Evolutionary conservation across 2,888 invertebrate species (phyloP).

Genomic region (Prosapia bicincta): DNA sequence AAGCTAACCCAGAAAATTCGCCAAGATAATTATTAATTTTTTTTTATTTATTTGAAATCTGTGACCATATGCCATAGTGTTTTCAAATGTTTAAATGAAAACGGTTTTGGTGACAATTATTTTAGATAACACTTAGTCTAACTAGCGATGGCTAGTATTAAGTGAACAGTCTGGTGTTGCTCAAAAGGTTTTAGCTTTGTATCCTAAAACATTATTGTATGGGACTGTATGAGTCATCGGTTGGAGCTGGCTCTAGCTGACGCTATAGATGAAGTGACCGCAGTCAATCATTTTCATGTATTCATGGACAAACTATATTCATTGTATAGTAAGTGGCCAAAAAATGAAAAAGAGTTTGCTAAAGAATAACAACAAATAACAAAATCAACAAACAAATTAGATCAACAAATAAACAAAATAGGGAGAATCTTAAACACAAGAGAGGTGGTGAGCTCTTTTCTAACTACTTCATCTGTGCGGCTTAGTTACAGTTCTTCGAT

Average conservation of each 20-base stretch:
- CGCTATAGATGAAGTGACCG: neutral
- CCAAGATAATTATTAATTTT: neutral
- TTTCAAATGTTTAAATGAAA: neutral
- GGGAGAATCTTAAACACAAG: neutral
- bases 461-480: neutral
- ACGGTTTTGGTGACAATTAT: neutral
- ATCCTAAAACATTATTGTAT: neutral
- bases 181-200: neutral
- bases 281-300: neutral
- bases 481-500: neutral
- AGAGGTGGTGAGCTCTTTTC: neutral
- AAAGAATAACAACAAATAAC: too few relatives aligned
- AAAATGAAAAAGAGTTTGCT: neutral
- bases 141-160: neutral
- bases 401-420: neutral
- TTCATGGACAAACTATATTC: neutral
- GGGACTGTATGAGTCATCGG: too few relatives aligned
- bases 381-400: neutral
- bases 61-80: neutral
- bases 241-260: neutral
- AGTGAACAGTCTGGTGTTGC: neutral
- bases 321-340: neutral
- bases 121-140: neutral
- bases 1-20: neutral
- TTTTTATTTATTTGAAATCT: neutral